Evolutionary conservation across 2,113 vertebrate species (phyloP).

Genomic region (Nipponia nippon): DNA sequence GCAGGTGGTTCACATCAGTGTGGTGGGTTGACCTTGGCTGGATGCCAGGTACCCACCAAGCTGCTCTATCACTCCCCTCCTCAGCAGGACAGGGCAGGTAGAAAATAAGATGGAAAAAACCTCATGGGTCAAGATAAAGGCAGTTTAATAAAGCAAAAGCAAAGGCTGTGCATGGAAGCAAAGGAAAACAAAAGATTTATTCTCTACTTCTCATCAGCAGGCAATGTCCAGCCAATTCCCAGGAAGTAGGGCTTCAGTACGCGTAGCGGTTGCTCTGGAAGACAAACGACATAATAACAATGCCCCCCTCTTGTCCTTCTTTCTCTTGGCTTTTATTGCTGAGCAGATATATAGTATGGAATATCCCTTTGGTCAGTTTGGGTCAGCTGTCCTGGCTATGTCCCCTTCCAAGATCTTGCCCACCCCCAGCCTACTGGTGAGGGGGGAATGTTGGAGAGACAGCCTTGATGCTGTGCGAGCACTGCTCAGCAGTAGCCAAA

Average conservation of each 20-base stretch:
- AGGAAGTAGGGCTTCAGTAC: background rate
- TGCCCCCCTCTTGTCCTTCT: background rate
- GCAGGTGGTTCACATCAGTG: conserved; percentile 10
- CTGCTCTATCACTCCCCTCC: background rate
- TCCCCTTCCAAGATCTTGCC: background rate
- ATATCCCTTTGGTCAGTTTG: background rate
- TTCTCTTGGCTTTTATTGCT: background rate
- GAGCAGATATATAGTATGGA: background rate
- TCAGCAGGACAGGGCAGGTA: background rate
- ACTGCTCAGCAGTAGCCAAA: background rate
- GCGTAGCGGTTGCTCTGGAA: background rate
- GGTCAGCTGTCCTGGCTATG: background rate
- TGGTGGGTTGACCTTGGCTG: background rate
- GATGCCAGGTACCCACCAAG: background rate
- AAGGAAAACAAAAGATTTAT: background rate
- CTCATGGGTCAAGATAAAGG: background rate
- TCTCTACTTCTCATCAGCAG: background rate
- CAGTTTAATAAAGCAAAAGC: background rate
- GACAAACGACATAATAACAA: background rate
- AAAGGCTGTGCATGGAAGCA: background rate
- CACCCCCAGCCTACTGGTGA: background rate
- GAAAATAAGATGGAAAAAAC: background rate
- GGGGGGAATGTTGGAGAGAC: background rate
- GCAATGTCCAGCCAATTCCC: background rate
- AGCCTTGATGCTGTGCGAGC: background rate